Base-by-base conservation (phyloP, 1,140 invertebrate species). In the Drosophila sulfurigaster region DNA sequence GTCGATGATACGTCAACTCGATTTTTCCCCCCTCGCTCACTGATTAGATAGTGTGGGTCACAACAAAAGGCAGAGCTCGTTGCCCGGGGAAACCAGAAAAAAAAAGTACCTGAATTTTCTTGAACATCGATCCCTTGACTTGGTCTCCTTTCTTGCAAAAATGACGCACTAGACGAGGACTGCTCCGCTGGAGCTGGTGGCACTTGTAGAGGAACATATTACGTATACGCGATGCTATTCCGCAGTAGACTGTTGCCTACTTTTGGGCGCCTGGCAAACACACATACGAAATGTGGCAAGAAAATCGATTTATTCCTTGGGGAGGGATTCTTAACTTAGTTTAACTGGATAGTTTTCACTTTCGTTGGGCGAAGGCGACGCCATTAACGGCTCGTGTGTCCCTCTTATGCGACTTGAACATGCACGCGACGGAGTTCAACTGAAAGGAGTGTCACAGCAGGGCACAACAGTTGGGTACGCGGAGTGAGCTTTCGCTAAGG, bases 401-500 rank as follows among this genome's bases (percentile, higher is more conserved):
- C 43, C 74, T 52, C 74, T 79, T 72, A 88, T 88, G 60, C 83
- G 83, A 88, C 73, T 64, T 68, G 69, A 83, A 88, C 83, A 87
- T 75, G 83, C 80, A 87, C 77, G 80, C 83, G 78, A 88, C 79
- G 66, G 65, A 82, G 56, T 88, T 70, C 67, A 59, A 87, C 83
- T 87, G 81, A 88, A 83, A 88, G 83, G 83, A 87, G 83, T 87
- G 83, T 48, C 72, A 57, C 35, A 11, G 60, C 20, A 41, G 20
- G 54, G 65, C 56, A 67, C 25, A 59, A 60, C 48, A 49, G 57
- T 41, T 57, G 30, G 32, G 16, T 3, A n/a, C 30, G 13, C n/a
- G 10, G 30, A n/a, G 57, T 5, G 30, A 68, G 57, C 57, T 52
- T 69, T 73, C 5, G 8, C 13, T 28, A 25, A 11, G 45, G 43